Evolutionary conservation across 2,797 vertebrate genomes (phyloP).

Genomic region (Squalus acanthias): DNA sequence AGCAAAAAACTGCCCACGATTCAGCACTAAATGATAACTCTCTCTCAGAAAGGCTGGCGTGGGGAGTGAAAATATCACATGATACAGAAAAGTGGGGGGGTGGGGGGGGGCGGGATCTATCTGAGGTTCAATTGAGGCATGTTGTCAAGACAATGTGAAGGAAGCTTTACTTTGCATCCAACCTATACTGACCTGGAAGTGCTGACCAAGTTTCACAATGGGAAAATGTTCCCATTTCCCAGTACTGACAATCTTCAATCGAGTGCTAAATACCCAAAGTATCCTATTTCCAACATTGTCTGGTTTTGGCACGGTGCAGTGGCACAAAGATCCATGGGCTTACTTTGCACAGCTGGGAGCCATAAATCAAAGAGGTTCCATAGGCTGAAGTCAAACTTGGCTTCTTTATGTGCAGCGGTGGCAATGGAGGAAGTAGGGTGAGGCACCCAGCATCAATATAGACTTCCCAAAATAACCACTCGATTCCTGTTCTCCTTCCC

Average conservation of each 20-base stretch:
- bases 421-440: not conserved
- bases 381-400: not conserved
- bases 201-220: not conserved
- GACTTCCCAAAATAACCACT: not conserved
- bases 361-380: not conserved
- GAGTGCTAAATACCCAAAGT: not conserved
- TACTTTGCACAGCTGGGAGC: not conserved
- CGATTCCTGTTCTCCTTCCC: not conserved
- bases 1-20: not conserved
- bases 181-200: not conserved
- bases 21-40: not conserved
- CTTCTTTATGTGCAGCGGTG: not conserved
- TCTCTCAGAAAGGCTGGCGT: not conserved
- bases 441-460: not conserved
- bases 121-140: not conserved
- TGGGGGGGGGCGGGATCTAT: too few species aligned
- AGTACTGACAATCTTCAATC: not conserved
- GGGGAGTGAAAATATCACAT: not conserved
- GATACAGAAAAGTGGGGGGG: not conserved
- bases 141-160: not conserved
- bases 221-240: not conserved
- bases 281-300: not conserved
- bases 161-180: not conserved
- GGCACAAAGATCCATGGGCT: not conserved
- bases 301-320: not conserved